These are phyloP conservation scores for human DNA, from an alignment of 2,113 vertebrate species.

Conservation along the genomic window GRCh38 chr22:43019501-43020000, in stretches of 20 bases:
- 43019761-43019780: not conserved
- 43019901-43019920: too few species aligned
- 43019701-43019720: not conserved
- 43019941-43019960: too few species aligned
- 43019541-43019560: not conserved
- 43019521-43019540: not conserved
- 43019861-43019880: too few species aligned
- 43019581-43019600: not conserved
- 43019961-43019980: too few species aligned
- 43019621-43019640: conserved; percentile 11
- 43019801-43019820: not conserved
- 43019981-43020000: too few species aligned
- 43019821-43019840: not conserved
- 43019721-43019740: not conserved
- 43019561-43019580: not conserved
- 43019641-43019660: not conserved
- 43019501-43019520: not conserved
- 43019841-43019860: not conserved
- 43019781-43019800: accelerated
- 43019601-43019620: conserved; percentile 15
- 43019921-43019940: too few species aligned
- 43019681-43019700: not conserved
- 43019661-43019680: not conserved
- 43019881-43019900: too few species aligned
- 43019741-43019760: accelerated